A percentile compares a stretch with the other conserved stretches of the same genome.
Evolutionary conservation across 2,797 vertebrate species (phyloP).

Genomic region (Zalophus californianus): DNA sequence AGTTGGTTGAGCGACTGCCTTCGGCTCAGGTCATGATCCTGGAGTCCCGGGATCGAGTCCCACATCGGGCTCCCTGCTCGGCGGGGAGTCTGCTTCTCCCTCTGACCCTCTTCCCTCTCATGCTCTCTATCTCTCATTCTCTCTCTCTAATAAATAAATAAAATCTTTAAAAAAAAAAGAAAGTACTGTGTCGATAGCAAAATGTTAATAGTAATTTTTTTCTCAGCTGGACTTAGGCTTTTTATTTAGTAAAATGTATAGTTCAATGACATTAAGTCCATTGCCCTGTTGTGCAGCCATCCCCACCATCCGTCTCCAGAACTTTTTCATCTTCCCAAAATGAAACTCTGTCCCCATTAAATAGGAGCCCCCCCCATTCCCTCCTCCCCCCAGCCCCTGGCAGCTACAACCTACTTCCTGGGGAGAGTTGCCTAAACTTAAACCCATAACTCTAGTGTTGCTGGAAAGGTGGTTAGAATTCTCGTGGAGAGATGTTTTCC

Average conservation of each 20-base stretch:
- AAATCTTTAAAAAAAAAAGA: too few species aligned
- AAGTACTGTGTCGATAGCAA: neutral
- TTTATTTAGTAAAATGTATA: neutral
- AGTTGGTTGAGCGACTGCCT: too few species aligned
- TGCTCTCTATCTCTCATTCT: too few species aligned
- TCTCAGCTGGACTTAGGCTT: neutral
- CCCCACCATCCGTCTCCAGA: neutral
- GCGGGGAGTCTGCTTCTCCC: too few species aligned
- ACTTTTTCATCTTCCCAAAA: neutral
- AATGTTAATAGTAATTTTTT: neutral
- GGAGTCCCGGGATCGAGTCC: too few species aligned
- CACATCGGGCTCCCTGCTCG: too few species aligned
- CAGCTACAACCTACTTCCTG: neutral
- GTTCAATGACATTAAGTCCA: neutral
- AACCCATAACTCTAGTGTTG: neutral
- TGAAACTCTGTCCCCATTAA: neutral
- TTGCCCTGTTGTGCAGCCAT: too few species aligned
- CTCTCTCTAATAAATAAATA: too few species aligned
- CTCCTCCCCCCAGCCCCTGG: neutral
- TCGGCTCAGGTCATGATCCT: too few species aligned
- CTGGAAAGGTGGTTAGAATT: neutral
- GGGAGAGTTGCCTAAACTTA: neutral
- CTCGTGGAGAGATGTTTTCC: neutral
- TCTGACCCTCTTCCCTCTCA: too few species aligned
- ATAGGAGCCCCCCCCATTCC: neutral